Conservation (phyloP, 2,888 invertebrate genomes). For the Gerris lacustris region DNA sequence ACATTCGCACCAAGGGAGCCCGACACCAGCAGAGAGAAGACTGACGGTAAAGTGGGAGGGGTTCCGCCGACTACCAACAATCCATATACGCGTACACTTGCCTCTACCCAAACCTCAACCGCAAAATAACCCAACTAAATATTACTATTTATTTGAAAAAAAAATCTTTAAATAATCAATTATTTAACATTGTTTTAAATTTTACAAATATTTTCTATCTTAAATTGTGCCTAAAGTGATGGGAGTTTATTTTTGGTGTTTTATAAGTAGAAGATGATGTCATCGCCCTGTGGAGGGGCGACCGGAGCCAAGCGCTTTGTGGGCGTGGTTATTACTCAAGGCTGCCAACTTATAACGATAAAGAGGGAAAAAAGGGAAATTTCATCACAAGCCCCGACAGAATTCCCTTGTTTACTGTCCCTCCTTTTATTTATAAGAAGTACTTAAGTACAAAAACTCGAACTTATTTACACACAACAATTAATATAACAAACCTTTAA, state of each 20-base stretch:
- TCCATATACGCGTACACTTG: background rate
- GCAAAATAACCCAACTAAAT: background rate
- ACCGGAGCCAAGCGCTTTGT: background rate
- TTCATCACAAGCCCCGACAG: background rate
- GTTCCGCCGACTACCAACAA: background rate
- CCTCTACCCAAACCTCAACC: too few species aligned
- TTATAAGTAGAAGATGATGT: constrained; percentile 19
- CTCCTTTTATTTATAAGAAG: too few species aligned
- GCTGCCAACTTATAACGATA: background rate
- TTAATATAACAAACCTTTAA: too few species aligned
- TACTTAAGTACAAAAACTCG: too few species aligned
- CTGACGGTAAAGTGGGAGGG: background rate
- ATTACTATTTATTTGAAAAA: background rate
- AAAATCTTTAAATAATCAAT: background rate
- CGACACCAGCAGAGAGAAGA: constrained; percentile 7
- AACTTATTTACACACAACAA: too few species aligned
- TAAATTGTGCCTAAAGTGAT: background rate
- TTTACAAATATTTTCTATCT: too few species aligned
- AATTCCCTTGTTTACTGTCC: too few species aligned
- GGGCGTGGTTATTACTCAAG: background rate
- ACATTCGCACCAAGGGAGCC: constrained; percentile 3
- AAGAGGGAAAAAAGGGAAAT: background rate
- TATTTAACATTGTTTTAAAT: background rate
- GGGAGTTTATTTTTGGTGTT: background rate
- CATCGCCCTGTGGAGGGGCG: constrained; percentile 16